Base-by-base conservation (phyloP, 1,140 invertebrate species). In the Penaeus vannamei region DNA sequence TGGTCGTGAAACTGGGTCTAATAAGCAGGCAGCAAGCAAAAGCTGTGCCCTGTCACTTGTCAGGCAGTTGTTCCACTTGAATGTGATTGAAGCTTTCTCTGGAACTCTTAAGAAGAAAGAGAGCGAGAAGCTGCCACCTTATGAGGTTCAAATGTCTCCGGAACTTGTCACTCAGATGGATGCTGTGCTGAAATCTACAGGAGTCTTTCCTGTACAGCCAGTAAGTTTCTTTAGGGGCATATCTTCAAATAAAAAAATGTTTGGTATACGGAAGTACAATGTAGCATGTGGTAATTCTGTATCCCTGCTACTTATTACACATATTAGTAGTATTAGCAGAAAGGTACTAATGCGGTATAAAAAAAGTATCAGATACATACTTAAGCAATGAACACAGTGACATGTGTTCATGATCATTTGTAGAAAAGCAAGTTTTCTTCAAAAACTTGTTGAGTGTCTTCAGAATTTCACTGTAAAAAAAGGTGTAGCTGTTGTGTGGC, bases 21-120 rank as follows among this genome's bases (percentile, higher is more conserved):
- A 98, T 92, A 99, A 99, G 92, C 98, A 99, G 93, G 96, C 96
- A 2, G 98, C 99, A 0, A 98, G 98, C 91, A 99, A 99, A 93
- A 97, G 97, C 60, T 99, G 98, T 93, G 98, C 98, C 4, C 93
- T 99, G 17, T 99, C 98, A 0, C 93, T 99, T 22, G 97, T 99
- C 0, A 94, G 98, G 23, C 98, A 99, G 92, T 93, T 99, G 7
- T 99, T 96, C 93, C 98, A 99, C 95, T 95, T 99, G 79, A 96
- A 97, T 89, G 96, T 99, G 1, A 98, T 99, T 90, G 98, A 98
- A 93, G 95, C 97, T 2, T 92, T 92, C 86, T 93, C 93, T n/a
- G 97, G 97, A 4, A 96, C 96, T 1, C 93, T 97, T 8, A 99
- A 98, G 92, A 98, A 97, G 91, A 96, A 96, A 92, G 95, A 95